These are phyloP conservation scores for Lycaena phlaeas DNA, from an alignment of 2,888 invertebrate genomes.

Conservation along the genomic window DNA sequence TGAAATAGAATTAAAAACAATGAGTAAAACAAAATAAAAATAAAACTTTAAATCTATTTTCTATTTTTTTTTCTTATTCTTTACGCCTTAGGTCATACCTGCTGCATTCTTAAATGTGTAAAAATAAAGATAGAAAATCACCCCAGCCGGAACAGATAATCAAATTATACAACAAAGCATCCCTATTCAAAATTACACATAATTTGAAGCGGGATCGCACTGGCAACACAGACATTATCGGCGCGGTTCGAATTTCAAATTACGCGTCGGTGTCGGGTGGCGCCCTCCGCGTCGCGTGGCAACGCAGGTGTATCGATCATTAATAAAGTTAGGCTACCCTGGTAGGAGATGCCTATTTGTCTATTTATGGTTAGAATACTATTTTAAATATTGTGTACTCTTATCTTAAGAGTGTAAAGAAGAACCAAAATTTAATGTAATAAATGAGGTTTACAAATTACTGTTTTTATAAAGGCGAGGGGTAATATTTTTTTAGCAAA, in stretches of 20 bases:
- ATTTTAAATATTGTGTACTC: too few relatives aligned
- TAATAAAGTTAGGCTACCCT: constrained; percentile 26
- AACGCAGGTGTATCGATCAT: constrained; percentile 68
- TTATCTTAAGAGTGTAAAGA: too few relatives aligned
- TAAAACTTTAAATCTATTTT: too few relatives aligned
- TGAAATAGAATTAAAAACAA: too few relatives aligned
- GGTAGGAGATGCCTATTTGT: constrained; percentile 7
- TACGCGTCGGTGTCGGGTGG: constrained; percentile 66
- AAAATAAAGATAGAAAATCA: constrained; percentile 3
- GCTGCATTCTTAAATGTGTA: neutral
- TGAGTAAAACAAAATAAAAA: too few relatives aligned
- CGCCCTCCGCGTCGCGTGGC: constrained; percentile 63
- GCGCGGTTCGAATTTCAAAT: constrained; percentile 67
- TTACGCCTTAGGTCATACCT: too few relatives aligned
- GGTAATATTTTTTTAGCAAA: too few relatives aligned
- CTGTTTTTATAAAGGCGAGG: too few relatives aligned
- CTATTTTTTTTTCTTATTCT: too few relatives aligned
- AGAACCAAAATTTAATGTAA: too few relatives aligned
- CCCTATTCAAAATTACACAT: constrained; percentile 47
- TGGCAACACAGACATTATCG: constrained; percentile 63
- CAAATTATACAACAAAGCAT: constrained; percentile 17
- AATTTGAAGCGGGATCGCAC: constrained; percentile 36
- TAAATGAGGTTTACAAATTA: too few relatives aligned
- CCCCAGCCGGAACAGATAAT: constrained; percentile 13
- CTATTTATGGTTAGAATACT: neutral